phyloP scores from a whole-genome alignment of 2,888 invertebrate genomes.

The Eilema griseolum region DNA sequence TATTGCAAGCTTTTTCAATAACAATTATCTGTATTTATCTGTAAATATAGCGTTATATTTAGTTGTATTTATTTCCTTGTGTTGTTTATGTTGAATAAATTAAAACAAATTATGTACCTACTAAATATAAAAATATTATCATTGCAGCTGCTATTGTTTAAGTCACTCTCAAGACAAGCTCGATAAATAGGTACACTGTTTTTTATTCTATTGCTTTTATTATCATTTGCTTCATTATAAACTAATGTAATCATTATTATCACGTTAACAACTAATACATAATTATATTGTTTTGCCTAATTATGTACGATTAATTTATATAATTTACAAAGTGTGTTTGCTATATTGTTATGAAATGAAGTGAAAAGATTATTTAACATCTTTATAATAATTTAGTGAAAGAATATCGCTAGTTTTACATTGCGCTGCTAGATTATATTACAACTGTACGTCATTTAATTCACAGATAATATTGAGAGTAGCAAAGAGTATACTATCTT shows the following conservation, averaged over 20 bases:
- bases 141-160: constrained; percentile 87
- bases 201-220: constrained; percentile 75
- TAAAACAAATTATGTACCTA: constrained; percentile 58
- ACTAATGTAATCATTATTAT: constrained; percentile 38
- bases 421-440: neutral
- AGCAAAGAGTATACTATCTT: constrained; percentile 29
- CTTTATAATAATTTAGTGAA: neutral
- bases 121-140: constrained; percentile 73
- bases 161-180: constrained; percentile 84
- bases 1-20: neutral
- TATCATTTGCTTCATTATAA: constrained; percentile 63
- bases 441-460: neutral
- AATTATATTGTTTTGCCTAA: constrained; percentile 46
- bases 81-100: constrained; percentile 10
- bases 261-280: constrained; percentile 27
- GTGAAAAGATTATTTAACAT: constrained; percentile 29
- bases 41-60: neutral
- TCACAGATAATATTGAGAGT: neutral
- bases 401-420: neutral
- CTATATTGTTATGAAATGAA: constrained; percentile 35
- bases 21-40: neutral
- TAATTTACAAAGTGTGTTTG: constrained; percentile 34
- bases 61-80: constrained; percentile 3
- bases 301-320: constrained; percentile 37
- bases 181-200: constrained; percentile 84